Percentiles rank a stretch among this genome's conserved stretches.
Conservation (phyloP, 1,140 invertebrate species). For the Eueides isabella region DNA sequence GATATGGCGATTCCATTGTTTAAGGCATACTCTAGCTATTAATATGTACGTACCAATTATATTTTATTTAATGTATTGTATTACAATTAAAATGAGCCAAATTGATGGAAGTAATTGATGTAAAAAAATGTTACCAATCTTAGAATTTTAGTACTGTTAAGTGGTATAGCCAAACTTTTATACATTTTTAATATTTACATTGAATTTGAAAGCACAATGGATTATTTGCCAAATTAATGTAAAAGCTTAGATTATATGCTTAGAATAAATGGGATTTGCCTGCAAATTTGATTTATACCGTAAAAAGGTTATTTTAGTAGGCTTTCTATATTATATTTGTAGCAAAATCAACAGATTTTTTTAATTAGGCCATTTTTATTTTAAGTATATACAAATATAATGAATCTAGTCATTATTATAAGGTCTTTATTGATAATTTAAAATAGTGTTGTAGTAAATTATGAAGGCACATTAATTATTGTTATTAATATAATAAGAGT, state of each 20-base stretch:
- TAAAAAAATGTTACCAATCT: not conserved
- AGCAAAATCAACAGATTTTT: not conserved
- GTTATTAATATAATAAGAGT: slow-evolving; percentile 1
- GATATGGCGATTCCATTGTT: too few species aligned
- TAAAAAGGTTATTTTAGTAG: too few species aligned
- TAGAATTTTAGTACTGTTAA: not conserved
- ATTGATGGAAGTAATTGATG: not conserved
- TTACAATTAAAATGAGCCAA: not conserved
- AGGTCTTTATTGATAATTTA: not conserved
- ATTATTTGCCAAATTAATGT: not conserved
- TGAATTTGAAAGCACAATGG: not conserved
- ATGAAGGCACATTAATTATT: not conserved
- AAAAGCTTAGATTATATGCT: not conserved
- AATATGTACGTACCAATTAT: too few species aligned
- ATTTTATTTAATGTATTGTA: too few species aligned
- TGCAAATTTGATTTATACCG: not conserved
- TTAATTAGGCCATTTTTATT: not conserved
- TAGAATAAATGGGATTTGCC: not conserved
- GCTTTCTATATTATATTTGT: too few species aligned
- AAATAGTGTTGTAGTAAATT: slow-evolving; percentile 3
- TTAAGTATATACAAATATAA: not conserved
- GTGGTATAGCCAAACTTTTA: slow-evolving; percentile 6
- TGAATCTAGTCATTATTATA: not conserved
- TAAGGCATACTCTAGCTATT: too few species aligned
- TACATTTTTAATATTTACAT: slow-evolving; percentile 19